These are phyloP conservation scores for Drosophila paulistorum DNA, from an alignment of 1,140 invertebrate species.

Conservation along the genomic window DNA sequence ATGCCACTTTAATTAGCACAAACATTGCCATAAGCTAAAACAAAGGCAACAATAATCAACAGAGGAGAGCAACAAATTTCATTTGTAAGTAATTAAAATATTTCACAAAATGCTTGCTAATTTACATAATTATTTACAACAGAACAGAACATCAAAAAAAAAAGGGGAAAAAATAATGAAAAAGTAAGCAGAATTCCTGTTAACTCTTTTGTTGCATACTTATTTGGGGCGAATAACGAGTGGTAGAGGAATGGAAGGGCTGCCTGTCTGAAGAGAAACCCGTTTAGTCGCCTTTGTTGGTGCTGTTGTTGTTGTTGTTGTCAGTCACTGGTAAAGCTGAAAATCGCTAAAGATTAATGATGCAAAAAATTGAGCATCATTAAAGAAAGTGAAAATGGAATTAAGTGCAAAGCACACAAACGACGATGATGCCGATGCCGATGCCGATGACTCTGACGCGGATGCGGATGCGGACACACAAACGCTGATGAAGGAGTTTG, in stretches of 20 bases:
- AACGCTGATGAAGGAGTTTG: conserved; percentile 11
- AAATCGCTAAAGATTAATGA: conserved; percentile 79
- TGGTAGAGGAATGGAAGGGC: not conserved
- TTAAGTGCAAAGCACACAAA: conserved; percentile 58
- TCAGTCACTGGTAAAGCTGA: conserved; percentile 70
- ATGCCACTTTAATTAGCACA: conserved; percentile 7
- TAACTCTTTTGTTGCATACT: conserved; percentile 14
- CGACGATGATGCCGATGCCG: conserved; percentile 4
- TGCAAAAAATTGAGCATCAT: conserved; percentile 79
- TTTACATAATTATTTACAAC: conserved; percentile 8
- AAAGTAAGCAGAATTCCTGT: conserved; percentile 2
- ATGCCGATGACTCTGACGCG: not conserved
- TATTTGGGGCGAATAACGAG: conserved; percentile 2
- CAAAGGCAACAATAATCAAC: too few relatives aligned
- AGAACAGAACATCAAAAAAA: not conserved
- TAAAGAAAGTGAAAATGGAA: conserved; percentile 80
- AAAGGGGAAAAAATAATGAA: not conserved
- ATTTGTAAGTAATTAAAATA: conserved; percentile 11
- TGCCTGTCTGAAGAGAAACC: conserved; percentile 18
- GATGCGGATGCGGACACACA: not conserved
- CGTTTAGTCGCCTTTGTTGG: conserved; percentile 44
- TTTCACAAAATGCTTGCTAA: conserved; percentile 5
- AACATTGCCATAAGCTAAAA: not conserved
- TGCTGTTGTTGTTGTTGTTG: conserved; percentile 10
- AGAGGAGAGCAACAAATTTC: not conserved